Evolutionary conservation across 1,140 invertebrate species (phyloP).

Genomic region (Bombus sibiricus): DNA sequence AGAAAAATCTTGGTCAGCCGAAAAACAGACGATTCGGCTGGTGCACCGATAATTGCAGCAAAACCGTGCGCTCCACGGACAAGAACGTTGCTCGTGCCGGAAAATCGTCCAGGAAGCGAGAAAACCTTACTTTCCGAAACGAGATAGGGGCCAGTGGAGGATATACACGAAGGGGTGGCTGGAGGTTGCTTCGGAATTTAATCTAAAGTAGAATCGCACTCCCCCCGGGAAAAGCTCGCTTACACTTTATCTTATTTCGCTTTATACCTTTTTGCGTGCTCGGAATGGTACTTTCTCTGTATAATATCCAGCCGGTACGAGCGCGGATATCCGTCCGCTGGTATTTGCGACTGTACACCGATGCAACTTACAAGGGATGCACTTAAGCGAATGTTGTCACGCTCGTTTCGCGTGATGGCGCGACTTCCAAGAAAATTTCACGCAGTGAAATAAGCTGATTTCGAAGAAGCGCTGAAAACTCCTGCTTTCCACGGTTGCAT

Average conservation of each 20-base stretch:
- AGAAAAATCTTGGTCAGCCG: constrained; percentile 14
- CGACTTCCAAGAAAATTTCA: background rate
- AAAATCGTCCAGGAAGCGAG: constrained; percentile 40
- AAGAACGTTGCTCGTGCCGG: constrained; percentile 34
- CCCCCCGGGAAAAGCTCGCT: constrained; percentile 63
- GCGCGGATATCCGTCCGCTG: background rate
- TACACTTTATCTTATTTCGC: constrained; percentile 70
- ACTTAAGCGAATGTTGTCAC: constrained; percentile 26
- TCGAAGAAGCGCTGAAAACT: background rate
- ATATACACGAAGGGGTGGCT: background rate
- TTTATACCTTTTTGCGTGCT: constrained; percentile 65
- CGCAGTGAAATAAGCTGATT: background rate
- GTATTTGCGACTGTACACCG: background rate
- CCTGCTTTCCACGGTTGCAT: no score
- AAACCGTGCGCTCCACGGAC: constrained; percentile 50
- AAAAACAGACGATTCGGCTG: constrained; percentile 5
- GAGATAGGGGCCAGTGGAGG: constrained; percentile 37
- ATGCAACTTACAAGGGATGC: background rate
- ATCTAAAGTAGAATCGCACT: constrained; percentile 75
- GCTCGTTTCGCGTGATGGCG: background rate
- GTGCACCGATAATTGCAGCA: constrained; percentile 54
- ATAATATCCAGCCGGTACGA: constrained; percentile 40
- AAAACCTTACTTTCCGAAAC: constrained; percentile 62
- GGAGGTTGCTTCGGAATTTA: constrained; percentile 71
- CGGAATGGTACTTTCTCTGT: constrained; percentile 45